These are phyloP conservation scores for Gavialis gangeticus DNA, from an alignment of 2,113 vertebrate genomes.

Conservation along the genomic window DNA sequence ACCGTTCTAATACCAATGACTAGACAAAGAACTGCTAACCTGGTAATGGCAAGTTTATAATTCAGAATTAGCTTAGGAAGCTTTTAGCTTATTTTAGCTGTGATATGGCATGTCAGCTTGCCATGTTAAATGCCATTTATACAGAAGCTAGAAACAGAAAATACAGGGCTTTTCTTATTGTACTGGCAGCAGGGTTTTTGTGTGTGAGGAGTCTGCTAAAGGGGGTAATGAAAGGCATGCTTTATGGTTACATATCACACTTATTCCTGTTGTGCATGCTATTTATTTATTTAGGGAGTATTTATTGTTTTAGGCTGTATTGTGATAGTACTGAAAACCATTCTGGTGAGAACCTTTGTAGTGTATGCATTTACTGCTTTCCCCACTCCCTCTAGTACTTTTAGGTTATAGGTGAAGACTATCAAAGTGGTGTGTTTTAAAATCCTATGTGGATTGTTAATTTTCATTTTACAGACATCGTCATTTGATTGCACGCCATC, in stretches of 20 bases:
- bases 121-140: background rate
- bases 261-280: too few relatives aligned
- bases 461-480: slow-evolving; percentile 84
- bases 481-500: slow-evolving; percentile 95
- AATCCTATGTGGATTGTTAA: background rate
- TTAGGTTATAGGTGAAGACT: background rate
- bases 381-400: too few relatives aligned
- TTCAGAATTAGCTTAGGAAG: background rate
- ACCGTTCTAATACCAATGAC: background rate
- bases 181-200: fast-evolving
- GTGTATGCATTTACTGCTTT: background rate
- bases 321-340: too few relatives aligned
- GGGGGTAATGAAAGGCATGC: background rate
- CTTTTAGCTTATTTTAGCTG: background rate
- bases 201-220: background rate
- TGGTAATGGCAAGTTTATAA: background rate
- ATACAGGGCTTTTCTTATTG: background rate
- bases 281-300: too few relatives aligned
- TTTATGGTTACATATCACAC: too few relatives aligned
- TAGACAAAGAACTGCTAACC: background rate
- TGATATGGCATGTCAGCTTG: background rate
- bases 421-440: background rate
- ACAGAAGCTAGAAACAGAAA: background rate
- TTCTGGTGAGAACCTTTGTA: too few relatives aligned
- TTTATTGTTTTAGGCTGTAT: too few relatives aligned